Base-by-base conservation (phyloP, 2,888 invertebrate genomes). In the Tetanocera ferruginea region DNA sequence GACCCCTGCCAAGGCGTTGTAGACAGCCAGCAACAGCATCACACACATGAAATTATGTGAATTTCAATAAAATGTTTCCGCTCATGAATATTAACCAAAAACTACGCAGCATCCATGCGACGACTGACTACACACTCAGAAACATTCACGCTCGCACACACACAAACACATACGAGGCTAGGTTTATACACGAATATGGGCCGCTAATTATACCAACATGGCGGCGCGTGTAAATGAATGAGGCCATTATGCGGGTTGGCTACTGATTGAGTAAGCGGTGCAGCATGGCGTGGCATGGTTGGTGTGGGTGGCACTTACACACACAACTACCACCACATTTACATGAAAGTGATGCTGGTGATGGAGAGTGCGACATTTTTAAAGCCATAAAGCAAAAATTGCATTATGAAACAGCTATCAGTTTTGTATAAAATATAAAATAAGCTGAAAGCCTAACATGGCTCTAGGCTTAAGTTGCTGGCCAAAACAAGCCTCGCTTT, bases 191-290 rank as follows among this genome's bases (percentile, higher is more conserved):
- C 17, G 70, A 80, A 82, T 81, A 81, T 82, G 81, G 83, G 82
- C 82, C 83, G 84, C 85, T 84, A 83, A 84, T 84, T 84, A 86
- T 83, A 83, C 80, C 81, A 82, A 83, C 82, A 83, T 83, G 83
- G 83, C 80, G 82, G 67, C 23, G 78, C 76, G 83, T 81, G 83
- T 82, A 83, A 83, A 84, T 83, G 82, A 83, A 83, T 82, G 85
- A 82, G 84, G 82, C 81, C 82, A 86, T 86, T 86, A 87, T 87
- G 86, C 87, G 85, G 86, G 87, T 80, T 83, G 81, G 82, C 83
- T 82, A 82, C 82, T 83, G 84, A 83, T 83, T 81, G 82, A 66
- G 67, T 74, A 49, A 49, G 51, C 64, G 74, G 28, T 37, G 57
- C 19, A 19, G 19, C 19, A 19, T 55, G 55, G 9, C 19, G 55